Evolutionary conservation across 2,888 invertebrate species (phyloP).

Genomic region (Eupelmus urozonus): DNA sequence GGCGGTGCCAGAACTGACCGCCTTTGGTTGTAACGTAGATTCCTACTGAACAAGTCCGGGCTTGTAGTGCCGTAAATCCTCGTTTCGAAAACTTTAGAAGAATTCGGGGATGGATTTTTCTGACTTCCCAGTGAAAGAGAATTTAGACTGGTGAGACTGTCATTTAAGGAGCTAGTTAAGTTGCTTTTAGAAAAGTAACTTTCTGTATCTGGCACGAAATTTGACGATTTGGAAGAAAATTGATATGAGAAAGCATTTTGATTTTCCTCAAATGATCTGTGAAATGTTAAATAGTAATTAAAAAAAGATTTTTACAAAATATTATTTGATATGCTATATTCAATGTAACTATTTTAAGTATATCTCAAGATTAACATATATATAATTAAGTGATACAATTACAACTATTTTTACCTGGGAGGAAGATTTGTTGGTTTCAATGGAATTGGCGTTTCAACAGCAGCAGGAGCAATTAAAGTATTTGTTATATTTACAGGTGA

Average conservation of each 20-base stretch:
- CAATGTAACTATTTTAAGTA: not conserved
- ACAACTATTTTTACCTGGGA: constrained; percentile 31
- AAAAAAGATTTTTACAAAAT: not conserved
- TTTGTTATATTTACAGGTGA: constrained; percentile 66
- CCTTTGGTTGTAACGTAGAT: constrained; percentile 51
- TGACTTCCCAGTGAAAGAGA: constrained; percentile 72
- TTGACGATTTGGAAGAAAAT: not conserved
- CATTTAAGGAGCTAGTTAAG: constrained; percentile 74
- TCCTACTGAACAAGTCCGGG: constrained; percentile 77
- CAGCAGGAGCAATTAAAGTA: constrained; percentile 57
- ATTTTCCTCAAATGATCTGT: constrained; percentile 24
- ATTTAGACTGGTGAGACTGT: constrained; percentile 80
- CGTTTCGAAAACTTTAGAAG: constrained; percentile 78
- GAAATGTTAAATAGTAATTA: not conserved
- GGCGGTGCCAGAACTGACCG: constrained; percentile 81
- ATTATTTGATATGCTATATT: not conserved
- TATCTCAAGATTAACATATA: not conserved
- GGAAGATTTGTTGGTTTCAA: constrained; percentile 58
- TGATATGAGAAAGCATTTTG: not conserved
- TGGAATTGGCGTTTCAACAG: constrained; percentile 62
- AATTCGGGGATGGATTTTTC: constrained; percentile 65
- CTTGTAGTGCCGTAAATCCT: constrained; percentile 79
- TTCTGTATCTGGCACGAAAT: not conserved
- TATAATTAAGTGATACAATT: not conserved
- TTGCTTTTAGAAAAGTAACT: constrained; percentile 14